Evolutionary conservation across 2,888 invertebrate genomes (phyloP), one percentile per base, ranked within the genome.

Genomic region (Coenonympha arcania): DNA sequence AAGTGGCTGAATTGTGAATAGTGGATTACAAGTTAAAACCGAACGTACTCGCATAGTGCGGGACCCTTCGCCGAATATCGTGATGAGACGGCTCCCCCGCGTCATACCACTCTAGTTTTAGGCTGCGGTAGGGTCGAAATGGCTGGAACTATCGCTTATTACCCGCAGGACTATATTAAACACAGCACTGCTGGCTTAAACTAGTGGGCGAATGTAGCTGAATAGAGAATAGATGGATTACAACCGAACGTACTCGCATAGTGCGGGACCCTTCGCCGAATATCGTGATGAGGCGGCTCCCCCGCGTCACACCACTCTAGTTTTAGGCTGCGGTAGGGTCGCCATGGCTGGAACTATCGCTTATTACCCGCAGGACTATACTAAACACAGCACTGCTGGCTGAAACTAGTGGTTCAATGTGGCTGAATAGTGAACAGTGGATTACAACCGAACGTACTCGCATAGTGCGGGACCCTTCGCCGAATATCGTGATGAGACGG

Each of bases 91-190:
- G 20, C 51, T 54, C 54, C 54, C 54, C 54, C 44, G 30, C 36
- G 47, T 50, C 50, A 54, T 48, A 44, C 52, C 50, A 55, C 55
- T 55, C 44, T 55, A 55, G 53, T 53, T 55, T 54, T 55, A 53
- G 55, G 55, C 55, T 53, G 44, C 47, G 42, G 15, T 44, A 41
- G 48, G 54, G 40, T 5, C 30, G 31, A 41, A 44, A 40, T 24
- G 15, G 2, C 31, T 11, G n/a, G n/a, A n/a, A n/a, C n/a, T n/a
- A n/a, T n/a, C 31, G n/a, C n/a, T n/a, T n/a, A n/a, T n/a, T n/a
- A n/a, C n/a, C n/a, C n/a, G n/a, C n/a, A n/a, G n/a, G n/a, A n/a
- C n/a, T n/a, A n/a, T n/a, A n/a, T n/a, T n/a, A n/a, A n/a, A n/a
- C n/a, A n/a, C n/a, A n/a, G n/a, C n/a, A n/a, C n/a, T n/a, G n/a